Evolutionary conservation across 2,113 vertebrate species (phyloP).

Genomic region (Stegostoma tigrinum): DNA sequence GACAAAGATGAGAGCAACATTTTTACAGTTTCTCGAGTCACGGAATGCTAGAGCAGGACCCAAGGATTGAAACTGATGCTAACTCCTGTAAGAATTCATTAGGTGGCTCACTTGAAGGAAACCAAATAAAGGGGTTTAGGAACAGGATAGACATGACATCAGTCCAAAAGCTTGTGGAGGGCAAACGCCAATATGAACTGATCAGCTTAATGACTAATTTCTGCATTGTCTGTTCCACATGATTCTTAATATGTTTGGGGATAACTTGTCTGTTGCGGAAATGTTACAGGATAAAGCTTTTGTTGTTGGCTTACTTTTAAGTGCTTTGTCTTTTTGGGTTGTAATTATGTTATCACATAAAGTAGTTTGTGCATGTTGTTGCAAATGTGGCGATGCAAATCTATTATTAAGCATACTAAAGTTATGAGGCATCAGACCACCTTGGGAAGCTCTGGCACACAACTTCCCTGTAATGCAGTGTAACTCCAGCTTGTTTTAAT

Average conservation of each 20-base stretch:
- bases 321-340: neutral
- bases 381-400: neutral
- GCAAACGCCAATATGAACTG: neutral
- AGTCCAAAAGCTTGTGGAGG: neutral
- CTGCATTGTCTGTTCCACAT: neutral
- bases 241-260: neutral
- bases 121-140: neutral
- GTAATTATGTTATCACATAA: neutral
- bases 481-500: neutral
- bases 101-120: neutral
- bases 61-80: neutral
- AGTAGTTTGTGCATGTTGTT: neutral
- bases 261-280: neutral
- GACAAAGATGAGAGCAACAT: neutral
- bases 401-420: neutral
- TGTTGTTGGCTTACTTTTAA: neutral
- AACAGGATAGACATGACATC: neutral
- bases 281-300: neutral
- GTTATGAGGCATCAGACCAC: neutral
- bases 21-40: neutral
- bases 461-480: neutral
- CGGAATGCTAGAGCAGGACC: neutral
- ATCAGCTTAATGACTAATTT: neutral
- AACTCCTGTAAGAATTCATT: neutral
- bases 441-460: neutral